Evolutionary conservation across 1,140 invertebrate species (phyloP), one percentile per base, ranked within the genome.

Genomic region (Zaprionus vittiger): DNA sequence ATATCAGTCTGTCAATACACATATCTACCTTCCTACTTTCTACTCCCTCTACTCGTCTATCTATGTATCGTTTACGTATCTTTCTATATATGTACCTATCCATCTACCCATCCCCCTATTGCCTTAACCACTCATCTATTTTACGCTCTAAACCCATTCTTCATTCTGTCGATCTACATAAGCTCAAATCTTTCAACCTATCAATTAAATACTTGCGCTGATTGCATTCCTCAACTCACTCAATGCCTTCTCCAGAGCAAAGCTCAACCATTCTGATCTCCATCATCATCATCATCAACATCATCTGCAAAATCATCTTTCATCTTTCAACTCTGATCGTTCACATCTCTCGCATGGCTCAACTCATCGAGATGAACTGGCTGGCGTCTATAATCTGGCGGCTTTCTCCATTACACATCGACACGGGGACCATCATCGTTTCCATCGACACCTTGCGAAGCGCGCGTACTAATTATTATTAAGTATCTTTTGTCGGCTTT

Each of bases 401-500:
- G 81, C 81, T 84, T 84, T 84, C 81, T 81, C 81, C 79, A 67
- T 71, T 64, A 28, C 64, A 86, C 63, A 64, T 49, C 17, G 54
- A 74, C 70, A 68, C 24, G 37, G 44, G 17, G 12, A 34, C 26
- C 55, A 72, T 65, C 73, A 65, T 76, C 73, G 60, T 73, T 62
- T 66, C 57, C 54, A 71, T 87, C 84, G 73, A 81, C 84, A 87
- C 83, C 83, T 83, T 68, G 78, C 64, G 78, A 44, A 57, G 78
- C 82, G 73, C 72, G 80, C 70, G 83, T 80, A 86, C 84, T 86
- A 89, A 89, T 86, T 87, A 87, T 79, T 87, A 89, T 87, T 79
- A 79, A 84, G 84, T 84, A 83, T 83, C 80, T 80, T 75, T 83
- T 87, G 41, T 66, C 66, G 67, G 57, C 65, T 90, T 90, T 90